These are phyloP conservation scores for Tachina lurida DNA, from an alignment of 2,888 invertebrate genomes.

Conservation along the genomic window DNA sequence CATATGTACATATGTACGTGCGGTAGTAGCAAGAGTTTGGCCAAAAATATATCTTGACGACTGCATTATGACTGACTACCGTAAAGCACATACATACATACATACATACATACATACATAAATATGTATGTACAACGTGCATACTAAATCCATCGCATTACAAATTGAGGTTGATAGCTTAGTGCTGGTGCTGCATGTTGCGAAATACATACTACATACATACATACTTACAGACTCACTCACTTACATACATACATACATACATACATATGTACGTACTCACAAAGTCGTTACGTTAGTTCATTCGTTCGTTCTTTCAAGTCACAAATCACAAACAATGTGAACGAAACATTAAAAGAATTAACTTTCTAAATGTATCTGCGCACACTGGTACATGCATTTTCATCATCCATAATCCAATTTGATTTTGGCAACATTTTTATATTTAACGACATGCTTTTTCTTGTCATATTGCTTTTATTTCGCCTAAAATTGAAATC, in stretches of 20 bases:
- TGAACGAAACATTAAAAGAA: slow-evolving; percentile 18
- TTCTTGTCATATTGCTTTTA: slow-evolving; percentile 45
- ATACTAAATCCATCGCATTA: background rate
- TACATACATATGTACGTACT: background rate
- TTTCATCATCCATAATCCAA: slow-evolving; percentile 51
- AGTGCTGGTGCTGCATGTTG: slow-evolving; percentile 52
- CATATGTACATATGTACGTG: slow-evolving; percentile 43
- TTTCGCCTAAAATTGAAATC: slow-evolving; percentile 43
- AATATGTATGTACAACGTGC: background rate
- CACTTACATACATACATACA: too few species aligned
- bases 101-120: background rate
- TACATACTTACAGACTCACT: slow-evolving; percentile 1
- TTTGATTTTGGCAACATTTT: slow-evolving; percentile 70
- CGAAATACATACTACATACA: slow-evolving; percentile 1
- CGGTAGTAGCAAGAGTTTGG: slow-evolving; percentile 38
- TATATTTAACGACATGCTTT: slow-evolving; percentile 62
- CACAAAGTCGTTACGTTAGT: background rate
- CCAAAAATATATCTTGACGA: slow-evolving; percentile 44
- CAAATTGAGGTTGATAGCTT: slow-evolving; percentile 67
- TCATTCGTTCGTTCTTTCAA: slow-evolving; percentile 4
- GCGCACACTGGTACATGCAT: background rate
- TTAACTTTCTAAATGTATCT: slow-evolving; percentile 54
- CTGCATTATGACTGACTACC: slow-evolving; percentile 65
- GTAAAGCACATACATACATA: background rate
- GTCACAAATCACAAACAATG: slow-evolving; percentile 20